These are phyloP conservation scores for Matsumurasca onukii DNA, from an alignment of 1,140 invertebrate species.

Conservation along the genomic window DNA sequence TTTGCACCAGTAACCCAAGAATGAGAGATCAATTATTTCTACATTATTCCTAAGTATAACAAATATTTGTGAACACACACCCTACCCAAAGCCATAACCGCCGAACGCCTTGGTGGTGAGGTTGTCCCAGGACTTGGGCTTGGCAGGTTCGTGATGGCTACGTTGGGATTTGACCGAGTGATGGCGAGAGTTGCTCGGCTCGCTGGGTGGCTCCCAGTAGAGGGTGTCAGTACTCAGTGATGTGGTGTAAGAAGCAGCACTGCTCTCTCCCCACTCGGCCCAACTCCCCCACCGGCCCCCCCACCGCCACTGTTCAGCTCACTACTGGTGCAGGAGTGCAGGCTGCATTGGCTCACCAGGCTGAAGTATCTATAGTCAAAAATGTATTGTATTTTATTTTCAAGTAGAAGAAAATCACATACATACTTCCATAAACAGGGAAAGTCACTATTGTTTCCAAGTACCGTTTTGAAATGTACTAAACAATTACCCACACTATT, in stretches of 20 bases:
- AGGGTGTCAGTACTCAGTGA: slow-evolving; percentile 80
- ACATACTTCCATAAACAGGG: neutral
- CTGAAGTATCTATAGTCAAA: slow-evolving; percentile 36
- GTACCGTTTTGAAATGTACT: too few species aligned
- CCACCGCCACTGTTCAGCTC: slow-evolving; percentile 53
- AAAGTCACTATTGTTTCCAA: too few species aligned
- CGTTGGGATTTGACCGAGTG: slow-evolving; percentile 42
- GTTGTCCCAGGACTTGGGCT: slow-evolving; percentile 88
- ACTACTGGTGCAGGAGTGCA: slow-evolving; percentile 77
- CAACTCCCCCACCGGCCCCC: slow-evolving; percentile 36
- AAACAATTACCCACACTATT: too few species aligned
- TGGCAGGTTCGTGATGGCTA: slow-evolving; percentile 57
- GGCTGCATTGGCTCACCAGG: slow-evolving; percentile 68
- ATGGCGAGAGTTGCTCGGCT: slow-evolving; percentile 33
- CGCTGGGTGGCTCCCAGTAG: slow-evolving; percentile 59
- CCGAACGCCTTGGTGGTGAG: slow-evolving; percentile 78
- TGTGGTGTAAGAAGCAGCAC: slow-evolving; percentile 74
- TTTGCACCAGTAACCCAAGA: too few species aligned
- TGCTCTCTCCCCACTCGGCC: slow-evolving; percentile 54
- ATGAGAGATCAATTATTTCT: too few species aligned
- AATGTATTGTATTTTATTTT: too few species aligned
- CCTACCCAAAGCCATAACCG: slow-evolving; percentile 82
- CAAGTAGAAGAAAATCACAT: too few species aligned
- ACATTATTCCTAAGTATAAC: too few species aligned
- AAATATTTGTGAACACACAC: too few species aligned